Percentiles rank a stretch among this genome's conserved stretches.
Evolutionary conservation across 2,113 vertebrate species (phyloP).

Genomic region (Catagonus wagneri): DNA sequence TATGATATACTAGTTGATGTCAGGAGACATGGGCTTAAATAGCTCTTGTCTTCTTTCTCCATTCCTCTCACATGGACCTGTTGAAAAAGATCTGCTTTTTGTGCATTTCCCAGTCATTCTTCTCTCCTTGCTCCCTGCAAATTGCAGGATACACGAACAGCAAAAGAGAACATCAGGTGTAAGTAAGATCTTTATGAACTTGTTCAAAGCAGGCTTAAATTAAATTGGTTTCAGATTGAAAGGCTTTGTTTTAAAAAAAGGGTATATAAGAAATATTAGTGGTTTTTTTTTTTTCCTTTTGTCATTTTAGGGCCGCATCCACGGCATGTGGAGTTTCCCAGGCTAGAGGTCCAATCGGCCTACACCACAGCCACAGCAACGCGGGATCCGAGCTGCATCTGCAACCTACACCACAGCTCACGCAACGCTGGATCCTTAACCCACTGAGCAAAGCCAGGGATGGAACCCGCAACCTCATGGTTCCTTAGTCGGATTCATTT

Average conservation of each 20-base stretch:
- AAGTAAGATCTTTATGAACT: neutral
- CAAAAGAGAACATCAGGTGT: neutral
- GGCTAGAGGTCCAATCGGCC: too few relatives aligned
- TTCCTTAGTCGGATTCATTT: too few relatives aligned
- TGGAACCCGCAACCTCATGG: too few relatives aligned
- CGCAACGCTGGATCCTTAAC: too few relatives aligned
- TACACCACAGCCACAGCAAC: too few relatives aligned
- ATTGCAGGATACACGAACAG: neutral
- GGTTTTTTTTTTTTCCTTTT: too few relatives aligned
- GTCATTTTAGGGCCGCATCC: too few relatives aligned
- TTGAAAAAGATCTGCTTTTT: constrained; percentile 31
- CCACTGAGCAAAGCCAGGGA: too few relatives aligned
- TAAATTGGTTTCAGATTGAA: neutral
- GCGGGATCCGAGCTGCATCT: too few relatives aligned
- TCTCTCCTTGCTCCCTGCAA: neutral
- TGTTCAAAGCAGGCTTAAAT: neutral
- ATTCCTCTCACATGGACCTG: neutral
- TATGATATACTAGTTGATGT: constrained; percentile 49
- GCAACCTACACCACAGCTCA: too few relatives aligned
- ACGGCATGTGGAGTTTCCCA: too few relatives aligned
- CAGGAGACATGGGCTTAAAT: neutral
- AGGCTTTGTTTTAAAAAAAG: neutral
- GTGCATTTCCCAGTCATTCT: neutral
- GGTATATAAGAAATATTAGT: constrained; percentile 14
- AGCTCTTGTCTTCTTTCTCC: neutral